A percentile compares a stretch with the other conserved stretches of the same genome.
Evolutionary conservation across 1,140 invertebrate species (phyloP).

Genomic region (Drosophila sp.): DNA sequence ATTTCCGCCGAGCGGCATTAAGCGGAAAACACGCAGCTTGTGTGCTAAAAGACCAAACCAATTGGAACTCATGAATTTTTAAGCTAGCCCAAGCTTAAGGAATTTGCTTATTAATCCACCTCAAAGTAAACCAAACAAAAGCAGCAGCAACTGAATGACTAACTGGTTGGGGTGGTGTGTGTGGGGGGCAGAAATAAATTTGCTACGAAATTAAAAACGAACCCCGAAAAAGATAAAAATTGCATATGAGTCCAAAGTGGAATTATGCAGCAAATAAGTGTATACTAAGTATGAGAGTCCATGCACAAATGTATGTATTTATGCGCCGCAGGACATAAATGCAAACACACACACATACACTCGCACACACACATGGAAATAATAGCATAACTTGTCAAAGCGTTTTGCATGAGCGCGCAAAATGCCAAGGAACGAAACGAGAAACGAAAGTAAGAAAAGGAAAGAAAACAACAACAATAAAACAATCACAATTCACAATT

Average conservation of each 20-base stretch:
- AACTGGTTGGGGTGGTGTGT: background rate
- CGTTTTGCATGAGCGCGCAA: constrained; percentile 50
- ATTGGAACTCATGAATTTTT: constrained; percentile 36
- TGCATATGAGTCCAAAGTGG: constrained; percentile 43
- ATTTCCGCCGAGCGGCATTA: constrained; percentile 5
- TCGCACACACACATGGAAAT: constrained; percentile 14
- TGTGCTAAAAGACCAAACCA: constrained; percentile 48
- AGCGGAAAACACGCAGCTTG: background rate
- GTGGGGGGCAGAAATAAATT: constrained; percentile 20
- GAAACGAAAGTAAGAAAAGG: constrained; percentile 17
- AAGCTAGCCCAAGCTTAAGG: constrained; percentile 39
- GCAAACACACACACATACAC: constrained; percentile 22
- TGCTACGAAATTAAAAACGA: constrained; percentile 21
- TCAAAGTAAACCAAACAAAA: constrained; percentile 36
- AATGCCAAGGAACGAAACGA: constrained; percentile 30
- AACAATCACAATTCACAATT: constrained; percentile 81
- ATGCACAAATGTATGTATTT: constrained; percentile 66
- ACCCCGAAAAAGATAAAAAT: constrained; percentile 9
- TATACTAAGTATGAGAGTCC: constrained; percentile 35
- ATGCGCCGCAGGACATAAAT: constrained; percentile 68
- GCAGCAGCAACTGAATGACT: constrained; percentile 29
- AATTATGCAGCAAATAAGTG: constrained; percentile 46
- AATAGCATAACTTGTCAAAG: constrained; percentile 38
- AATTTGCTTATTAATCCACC: constrained; percentile 50
- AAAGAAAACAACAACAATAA: constrained; percentile 37